Evolutionary conservation across 2,797 vertebrate genomes (phyloP).

Genomic region (Atherinosoma microstoma): DNA sequence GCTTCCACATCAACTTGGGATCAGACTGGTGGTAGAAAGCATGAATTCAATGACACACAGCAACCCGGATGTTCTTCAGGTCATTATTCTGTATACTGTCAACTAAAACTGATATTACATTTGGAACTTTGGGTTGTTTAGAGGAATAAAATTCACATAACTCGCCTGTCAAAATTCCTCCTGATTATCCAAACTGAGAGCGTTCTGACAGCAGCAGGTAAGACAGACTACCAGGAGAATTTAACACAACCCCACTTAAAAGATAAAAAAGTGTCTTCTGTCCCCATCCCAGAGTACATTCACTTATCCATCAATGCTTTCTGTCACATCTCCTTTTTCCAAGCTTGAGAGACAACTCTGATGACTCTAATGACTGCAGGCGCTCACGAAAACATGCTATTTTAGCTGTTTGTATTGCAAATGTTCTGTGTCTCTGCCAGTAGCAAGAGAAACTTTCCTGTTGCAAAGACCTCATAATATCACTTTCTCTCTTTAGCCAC

Average conservation of each 20-base stretch:
- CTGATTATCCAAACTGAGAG: no score
- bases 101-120: no score
- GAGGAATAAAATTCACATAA: neutral
- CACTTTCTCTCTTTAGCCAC: conserved; percentile 16
- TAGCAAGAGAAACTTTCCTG: conserved; percentile 11
- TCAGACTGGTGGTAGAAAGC: no score
- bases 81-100: neutral
- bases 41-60: no score
- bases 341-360: neutral
- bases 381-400: neutral
- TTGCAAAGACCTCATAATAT: conserved; percentile 41
- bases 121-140: no score
- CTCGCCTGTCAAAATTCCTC: neutral
- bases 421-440: neutral
- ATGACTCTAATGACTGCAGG: neutral
- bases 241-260: no score
- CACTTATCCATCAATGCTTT: neutral
- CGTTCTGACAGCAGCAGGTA: no score
- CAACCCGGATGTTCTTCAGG: no score
- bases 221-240: no score
- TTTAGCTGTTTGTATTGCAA: neutral
- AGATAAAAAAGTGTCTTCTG: no score
- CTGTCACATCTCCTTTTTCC: neutral
- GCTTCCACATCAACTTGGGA: no score
- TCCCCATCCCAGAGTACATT: neutral